Base-by-base conservation (phyloP, 1,140 invertebrate genomes). In the Penaeus indicus region DNA sequence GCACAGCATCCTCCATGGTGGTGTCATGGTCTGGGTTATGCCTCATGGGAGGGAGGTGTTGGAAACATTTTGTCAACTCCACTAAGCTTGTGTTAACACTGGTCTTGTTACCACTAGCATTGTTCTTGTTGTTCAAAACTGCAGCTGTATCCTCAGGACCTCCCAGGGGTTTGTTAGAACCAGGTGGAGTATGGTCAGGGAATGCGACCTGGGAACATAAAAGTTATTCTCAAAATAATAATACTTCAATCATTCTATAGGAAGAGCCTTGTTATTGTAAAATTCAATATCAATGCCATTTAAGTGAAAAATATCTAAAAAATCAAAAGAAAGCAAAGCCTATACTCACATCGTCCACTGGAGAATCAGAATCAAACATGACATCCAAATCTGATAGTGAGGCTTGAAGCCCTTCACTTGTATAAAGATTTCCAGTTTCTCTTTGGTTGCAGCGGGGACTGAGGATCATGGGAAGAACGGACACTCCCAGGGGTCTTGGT, bases 21-120 rank as follows among this genome's bases (percentile, higher is more conserved):
- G 90, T 78, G 75, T 90, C 90, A 61, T 91, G 89, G 63, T 91
- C 89, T 47, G 86, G 96, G 93, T 97, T 97, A 92, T 97, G 97
- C 93, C n/a, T 99, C 98, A 90, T 97, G 94, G 54, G 97, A 98
- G 13, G 98, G 98, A 84, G 98, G 98, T 47, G 98, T 99, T 16
- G 98, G 98, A 93, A 98, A 99, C 98, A 99, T 99, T 93, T 97
- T 47, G 87, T 91, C 85, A 90, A 64, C 80, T 90, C 88, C 63
- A 87, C 86, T 19, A 90, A 81, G 67, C 86, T 90, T 13, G 85
- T 78, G 69, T 84, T 86, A 25, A 81, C 86, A 89, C 84, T 86
- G 72, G 85, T 42, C 62, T 90, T 91, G 63, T 78, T 86, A 25
- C 82, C 83, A 42, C 86, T 75, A 77, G 78, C 80, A 84, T 86